These are phyloP conservation scores for Epicampocera succincta DNA, from an alignment of 2,888 invertebrate genomes.

Conservation along the genomic window DNA sequence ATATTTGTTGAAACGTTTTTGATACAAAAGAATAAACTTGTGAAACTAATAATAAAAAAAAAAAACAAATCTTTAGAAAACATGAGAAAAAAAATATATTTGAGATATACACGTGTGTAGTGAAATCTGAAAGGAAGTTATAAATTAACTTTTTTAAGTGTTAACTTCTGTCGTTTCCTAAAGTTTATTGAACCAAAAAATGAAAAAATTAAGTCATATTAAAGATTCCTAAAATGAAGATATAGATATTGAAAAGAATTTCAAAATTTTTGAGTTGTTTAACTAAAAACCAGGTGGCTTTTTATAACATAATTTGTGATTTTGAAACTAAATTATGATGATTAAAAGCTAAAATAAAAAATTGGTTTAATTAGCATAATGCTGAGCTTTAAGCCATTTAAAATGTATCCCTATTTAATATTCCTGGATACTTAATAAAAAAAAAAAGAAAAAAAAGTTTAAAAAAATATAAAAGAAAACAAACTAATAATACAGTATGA, in stretches of 20 bases:
- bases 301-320: constrained; percentile 50
- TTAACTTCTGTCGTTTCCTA: background rate
- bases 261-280: too few relatives aligned
- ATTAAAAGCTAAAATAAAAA: constrained; percentile 12
- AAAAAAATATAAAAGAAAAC: background rate
- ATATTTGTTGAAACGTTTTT: background rate
- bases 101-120: background rate
- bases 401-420: constrained; percentile 35
- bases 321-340: constrained; percentile 5
- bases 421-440: constrained; percentile 19
- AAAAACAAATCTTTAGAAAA: constrained; percentile 6
- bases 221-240: background rate
- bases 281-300: constrained; percentile 46
- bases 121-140: background rate
- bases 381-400: constrained; percentile 43
- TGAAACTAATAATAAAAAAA: constrained; percentile 15
- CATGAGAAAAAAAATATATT: background rate
- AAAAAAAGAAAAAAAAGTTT: constrained; percentile 26
- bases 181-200: background rate
- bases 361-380: constrained; percentile 48
- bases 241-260: too few relatives aligned
- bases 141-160: constrained; percentile 1
- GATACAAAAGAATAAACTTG: background rate
- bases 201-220: background rate
- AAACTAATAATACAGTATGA: constrained; percentile 14